Evolutionary conservation across 2,888 invertebrate genomes (phyloP), one percentile per base, ranked within the genome.

Genomic region (Pheosia tremula): DNA sequence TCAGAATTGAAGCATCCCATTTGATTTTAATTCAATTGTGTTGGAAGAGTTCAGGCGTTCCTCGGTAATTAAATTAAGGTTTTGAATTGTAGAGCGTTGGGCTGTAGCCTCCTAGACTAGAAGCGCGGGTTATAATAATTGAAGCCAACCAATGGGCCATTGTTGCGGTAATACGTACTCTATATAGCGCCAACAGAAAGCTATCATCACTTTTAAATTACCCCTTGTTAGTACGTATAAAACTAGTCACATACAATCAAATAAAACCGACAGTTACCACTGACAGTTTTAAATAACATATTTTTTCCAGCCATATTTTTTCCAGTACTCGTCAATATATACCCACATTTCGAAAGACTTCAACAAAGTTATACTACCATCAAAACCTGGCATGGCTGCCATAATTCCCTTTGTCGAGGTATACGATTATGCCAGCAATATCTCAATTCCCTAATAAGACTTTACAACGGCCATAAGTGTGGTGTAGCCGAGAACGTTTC

Each of bases 61-160:
- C 39, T 3, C 5, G 7, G 39, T 39, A 39, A 5, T 6, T 39
- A 39, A 47, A 47, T 47, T 47, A 24, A 24, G 24, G 24, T 24
- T 24, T 24, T 24, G 24, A 24, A 24, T 24, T 2, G 0, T 24
- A 24, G 24, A 24, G 24, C 24, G 24, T 47, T n/a, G 49, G 6
- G 2, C 47, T 9, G n/a, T 43, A 52, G 11, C 11, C 71, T 71
- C 13, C 55, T 39, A 39, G 55, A 59, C 74, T 67, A 74, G 11
- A 69, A 68, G 57, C 55, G 47, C 59, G 45, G 52, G 37, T 50
- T 61, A 56, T 67, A 71, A 71, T 76, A 64, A 76, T 57, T 63
- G 63, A 60, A 59, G 50, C 49, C 50, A 64, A 59, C 59, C 69
- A 60, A 63, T 58, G 56, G 59, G 63, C 57, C 11, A 61, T 55